Conservation (phyloP, 35 echinoderm and acorn worm species). For the Apostichopus japonicus region DNA sequence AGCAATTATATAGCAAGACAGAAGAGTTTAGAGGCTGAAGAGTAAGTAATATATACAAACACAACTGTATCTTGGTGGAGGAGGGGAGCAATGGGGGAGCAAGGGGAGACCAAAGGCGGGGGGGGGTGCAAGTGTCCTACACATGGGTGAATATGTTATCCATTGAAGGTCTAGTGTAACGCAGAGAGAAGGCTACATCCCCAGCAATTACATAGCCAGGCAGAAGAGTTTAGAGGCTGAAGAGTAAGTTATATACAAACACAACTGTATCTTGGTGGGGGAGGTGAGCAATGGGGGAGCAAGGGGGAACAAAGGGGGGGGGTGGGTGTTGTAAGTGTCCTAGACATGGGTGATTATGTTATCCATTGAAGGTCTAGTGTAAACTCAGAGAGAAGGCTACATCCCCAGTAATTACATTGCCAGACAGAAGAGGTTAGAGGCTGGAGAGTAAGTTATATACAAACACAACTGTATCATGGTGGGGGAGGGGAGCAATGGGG, state of each 20-base stretch:
- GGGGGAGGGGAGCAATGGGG: no score
- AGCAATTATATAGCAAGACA: slow-evolving; percentile 49
- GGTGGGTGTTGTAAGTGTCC: no score
- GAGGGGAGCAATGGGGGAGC: no score
- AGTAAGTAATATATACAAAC: slow-evolving; percentile 30
- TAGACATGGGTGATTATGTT: no score
- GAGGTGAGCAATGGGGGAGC: no score
- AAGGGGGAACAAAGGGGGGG: no score
- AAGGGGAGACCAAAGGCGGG: no score
- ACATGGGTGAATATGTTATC: no score
- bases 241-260: slow-evolving; percentile 34
- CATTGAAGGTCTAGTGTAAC: neutral
- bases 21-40: slow-evolving; percentile 46
- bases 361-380: neutral
- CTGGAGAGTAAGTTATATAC: slow-evolving; percentile 32
- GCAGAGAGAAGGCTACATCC: slow-evolving; percentile 41
- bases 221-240: slow-evolving; percentile 45
- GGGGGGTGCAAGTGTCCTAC: no score
- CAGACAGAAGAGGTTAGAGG: slow-evolving; percentile 26
- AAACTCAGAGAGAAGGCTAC: slow-evolving; percentile 35
- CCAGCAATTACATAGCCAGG: slow-evolving; percentile 46
- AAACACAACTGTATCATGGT: no score
- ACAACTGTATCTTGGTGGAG: no score
- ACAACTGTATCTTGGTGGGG: no score
- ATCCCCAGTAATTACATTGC: slow-evolving; percentile 57